A percentile compares a stretch with the other conserved stretches of the same genome.
phyloP scores from a whole-genome alignment of 2,797 vertebrate genomes.

The Peromyscus melanophrys region DNA sequence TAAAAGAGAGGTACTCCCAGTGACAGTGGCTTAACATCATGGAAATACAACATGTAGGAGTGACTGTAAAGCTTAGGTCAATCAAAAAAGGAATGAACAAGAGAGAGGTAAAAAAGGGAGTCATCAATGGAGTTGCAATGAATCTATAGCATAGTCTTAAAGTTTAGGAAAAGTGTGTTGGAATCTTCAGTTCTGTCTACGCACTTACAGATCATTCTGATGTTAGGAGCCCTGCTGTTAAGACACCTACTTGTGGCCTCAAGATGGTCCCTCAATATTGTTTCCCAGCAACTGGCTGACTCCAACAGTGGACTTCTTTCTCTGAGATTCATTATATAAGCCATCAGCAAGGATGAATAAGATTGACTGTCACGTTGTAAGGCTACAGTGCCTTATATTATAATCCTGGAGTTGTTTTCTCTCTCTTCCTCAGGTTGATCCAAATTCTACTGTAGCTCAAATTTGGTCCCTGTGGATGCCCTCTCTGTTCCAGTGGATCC shows the following conservation, averaged over 20 bases:
- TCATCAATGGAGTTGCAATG: background rate
- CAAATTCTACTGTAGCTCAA: background rate
- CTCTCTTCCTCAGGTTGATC: background rate
- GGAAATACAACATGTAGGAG: background rate
- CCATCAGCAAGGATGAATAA: background rate
- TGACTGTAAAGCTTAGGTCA: background rate
- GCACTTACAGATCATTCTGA: background rate
- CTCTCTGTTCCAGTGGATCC: constrained; percentile 42
- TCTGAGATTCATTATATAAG: background rate
- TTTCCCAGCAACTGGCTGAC: background rate
- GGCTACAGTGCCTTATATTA: constrained; percentile 33
- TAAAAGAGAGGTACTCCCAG: background rate
- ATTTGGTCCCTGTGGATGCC: background rate
- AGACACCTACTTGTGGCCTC: background rate
- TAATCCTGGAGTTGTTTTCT: constrained; percentile 53
- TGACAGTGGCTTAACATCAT: background rate
- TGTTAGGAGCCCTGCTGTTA: background rate
- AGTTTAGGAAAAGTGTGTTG: background rate
- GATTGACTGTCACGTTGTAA: constrained; percentile 50
- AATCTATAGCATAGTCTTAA: background rate
- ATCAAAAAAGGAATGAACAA: background rate
- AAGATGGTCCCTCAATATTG: background rate
- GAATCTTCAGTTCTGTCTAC: background rate
- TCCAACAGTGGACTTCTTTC: background rate
- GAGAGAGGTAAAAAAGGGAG: background rate